Conservation (phyloP, 35 echinoderm and acorn worm genomes). For the Acanthaster planci region DNA sequence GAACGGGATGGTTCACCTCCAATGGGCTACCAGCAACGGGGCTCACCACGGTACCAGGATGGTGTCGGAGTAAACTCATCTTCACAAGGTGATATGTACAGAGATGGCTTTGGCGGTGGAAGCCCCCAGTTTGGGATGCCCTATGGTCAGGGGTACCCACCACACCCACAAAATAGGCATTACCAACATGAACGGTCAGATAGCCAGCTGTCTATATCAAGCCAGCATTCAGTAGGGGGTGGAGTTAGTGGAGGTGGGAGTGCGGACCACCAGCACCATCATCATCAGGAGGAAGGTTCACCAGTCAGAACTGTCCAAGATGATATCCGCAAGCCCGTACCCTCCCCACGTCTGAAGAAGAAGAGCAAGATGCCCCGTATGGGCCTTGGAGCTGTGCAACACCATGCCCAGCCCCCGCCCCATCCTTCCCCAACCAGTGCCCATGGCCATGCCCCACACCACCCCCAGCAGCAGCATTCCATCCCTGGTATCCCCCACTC, state of each 20-base stretch:
- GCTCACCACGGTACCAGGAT: background rate
- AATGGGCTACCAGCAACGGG: slow-evolving; percentile 15
- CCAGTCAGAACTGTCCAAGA: slow-evolving; percentile 21
- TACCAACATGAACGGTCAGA: slow-evolving; percentile 69
- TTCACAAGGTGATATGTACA: background rate
- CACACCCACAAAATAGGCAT: slow-evolving; percentile 21
- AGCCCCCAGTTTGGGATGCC: slow-evolving; percentile 63
- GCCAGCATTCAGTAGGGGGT: slow-evolving; percentile 31
- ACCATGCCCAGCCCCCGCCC: slow-evolving; percentile 38
- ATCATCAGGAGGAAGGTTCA: slow-evolving; percentile 10
- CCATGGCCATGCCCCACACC: background rate
- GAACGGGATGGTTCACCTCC: slow-evolving; percentile 11
- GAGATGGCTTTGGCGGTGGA: slow-evolving; percentile 57
- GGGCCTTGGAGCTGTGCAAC: slow-evolving; percentile 73
- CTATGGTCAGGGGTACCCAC: slow-evolving; percentile 35
- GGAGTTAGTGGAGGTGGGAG: background rate
- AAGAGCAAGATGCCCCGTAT: slow-evolving; percentile 88
- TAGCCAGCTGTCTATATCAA: slow-evolving; percentile 55
- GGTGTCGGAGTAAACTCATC: slow-evolving; percentile 5
- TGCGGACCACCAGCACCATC: slow-evolving; percentile 8
- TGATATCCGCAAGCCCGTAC: slow-evolving; percentile 46
- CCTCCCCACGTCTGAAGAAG: slow-evolving; percentile 82
- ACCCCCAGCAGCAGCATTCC: slow-evolving; percentile 35
- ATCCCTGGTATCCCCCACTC: slow-evolving; percentile 60
- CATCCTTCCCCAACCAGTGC: slow-evolving; percentile 17